These are phyloP conservation scores for Ailurus styani DNA, from an alignment of 2,113 vertebrate genomes.

Conservation along the genomic window DNA sequence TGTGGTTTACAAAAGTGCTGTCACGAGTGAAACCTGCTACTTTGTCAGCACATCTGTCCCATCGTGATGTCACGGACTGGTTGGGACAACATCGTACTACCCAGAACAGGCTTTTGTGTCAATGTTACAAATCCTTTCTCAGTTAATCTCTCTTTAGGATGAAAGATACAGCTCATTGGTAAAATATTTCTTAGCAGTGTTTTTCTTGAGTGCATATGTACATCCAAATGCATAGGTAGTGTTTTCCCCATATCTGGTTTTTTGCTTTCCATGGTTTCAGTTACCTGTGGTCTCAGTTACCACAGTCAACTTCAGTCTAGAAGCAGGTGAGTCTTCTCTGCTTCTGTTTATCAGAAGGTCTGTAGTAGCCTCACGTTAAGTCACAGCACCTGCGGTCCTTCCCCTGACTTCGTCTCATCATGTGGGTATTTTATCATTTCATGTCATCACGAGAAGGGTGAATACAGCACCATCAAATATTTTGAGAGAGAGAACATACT, in stretches of 20 bases:
- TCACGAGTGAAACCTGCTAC: background rate
- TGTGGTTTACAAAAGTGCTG: background rate
- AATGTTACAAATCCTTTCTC: background rate
- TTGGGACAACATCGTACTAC: background rate
- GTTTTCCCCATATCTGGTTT: background rate
- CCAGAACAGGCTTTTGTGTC: background rate
- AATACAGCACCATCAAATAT: background rate
- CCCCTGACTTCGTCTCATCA: background rate
- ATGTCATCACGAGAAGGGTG: background rate
- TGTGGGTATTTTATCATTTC: background rate
- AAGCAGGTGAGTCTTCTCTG: background rate
- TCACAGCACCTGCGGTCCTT: background rate
- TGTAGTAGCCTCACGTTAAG: background rate
- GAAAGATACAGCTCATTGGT: background rate
- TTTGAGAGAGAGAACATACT: background rate
- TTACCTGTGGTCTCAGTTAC: background rate
- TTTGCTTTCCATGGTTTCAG: background rate
- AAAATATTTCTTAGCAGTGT: background rate
- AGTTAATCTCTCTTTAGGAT: background rate
- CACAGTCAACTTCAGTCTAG: background rate
- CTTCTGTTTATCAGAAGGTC: background rate
- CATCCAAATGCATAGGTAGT: fast-evolving
- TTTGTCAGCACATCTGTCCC: background rate
- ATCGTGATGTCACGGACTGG: background rate
- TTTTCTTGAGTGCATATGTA: background rate